phyloP scores from a whole-genome alignment of 2,888 invertebrate genomes.

The Xylota segnis region DNA sequence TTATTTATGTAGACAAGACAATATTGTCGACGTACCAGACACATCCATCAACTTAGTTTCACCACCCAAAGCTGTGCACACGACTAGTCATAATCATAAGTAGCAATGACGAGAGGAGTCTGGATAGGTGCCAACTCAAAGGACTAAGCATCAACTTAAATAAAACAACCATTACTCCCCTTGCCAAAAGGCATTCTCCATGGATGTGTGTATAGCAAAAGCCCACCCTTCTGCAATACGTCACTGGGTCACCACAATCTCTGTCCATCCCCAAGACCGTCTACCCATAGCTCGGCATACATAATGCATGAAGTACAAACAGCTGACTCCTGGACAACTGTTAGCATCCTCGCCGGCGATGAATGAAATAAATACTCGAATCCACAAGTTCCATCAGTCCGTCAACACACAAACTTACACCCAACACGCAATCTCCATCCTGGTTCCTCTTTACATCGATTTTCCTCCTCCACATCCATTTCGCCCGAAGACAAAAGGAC shows the following conservation, averaged over 20 bases:
- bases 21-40: too few relatives aligned
- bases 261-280: background rate
- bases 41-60: too few relatives aligned
- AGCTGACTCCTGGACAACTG: slow-evolving; percentile 37
- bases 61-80: too few relatives aligned
- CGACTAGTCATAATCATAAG: too few relatives aligned
- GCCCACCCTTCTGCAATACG: background rate
- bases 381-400: slow-evolving; percentile 46
- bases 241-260: background rate
- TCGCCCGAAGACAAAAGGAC: slow-evolving; percentile 1
- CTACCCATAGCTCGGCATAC: too few relatives aligned
- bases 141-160: too few relatives aligned
- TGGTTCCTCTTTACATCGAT: slow-evolving; percentile 34
- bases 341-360: slow-evolving; percentile 35
- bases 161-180: too few relatives aligned
- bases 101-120: too few relatives aligned
- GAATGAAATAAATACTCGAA: slow-evolving; percentile 43
- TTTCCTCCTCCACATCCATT: slow-evolving; percentile 34
- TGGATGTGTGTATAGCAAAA: too few relatives aligned
- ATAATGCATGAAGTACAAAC: slow-evolving; percentile 44
- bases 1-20: too few relatives aligned
- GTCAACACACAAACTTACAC: slow-evolving; percentile 32
- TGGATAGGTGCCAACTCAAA: too few relatives aligned
- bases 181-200: too few relatives aligned
- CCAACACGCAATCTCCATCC: slow-evolving; percentile 60